phyloP scores from a whole-genome alignment of 2,113 vertebrate species.

The Azemiops feae region DNA sequence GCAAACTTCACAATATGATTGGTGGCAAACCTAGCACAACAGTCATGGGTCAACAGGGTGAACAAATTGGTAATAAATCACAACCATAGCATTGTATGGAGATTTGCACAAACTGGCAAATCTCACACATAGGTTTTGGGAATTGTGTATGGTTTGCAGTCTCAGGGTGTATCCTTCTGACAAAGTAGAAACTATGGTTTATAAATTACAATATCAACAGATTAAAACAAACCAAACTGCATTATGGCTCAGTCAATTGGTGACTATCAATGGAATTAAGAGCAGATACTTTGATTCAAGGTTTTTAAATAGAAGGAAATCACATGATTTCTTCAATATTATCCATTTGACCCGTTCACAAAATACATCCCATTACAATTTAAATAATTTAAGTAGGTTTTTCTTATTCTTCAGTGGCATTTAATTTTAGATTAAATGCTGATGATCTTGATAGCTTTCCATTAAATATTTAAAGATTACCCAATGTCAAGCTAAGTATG shows the following conservation, averaged over 20 bases:
- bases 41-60: too few species aligned
- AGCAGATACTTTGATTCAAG: background rate
- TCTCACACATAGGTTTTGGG: background rate
- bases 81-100: background rate
- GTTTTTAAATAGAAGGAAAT: background rate
- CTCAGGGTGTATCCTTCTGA: background rate
- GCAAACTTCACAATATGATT: too few species aligned
- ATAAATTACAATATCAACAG: background rate
- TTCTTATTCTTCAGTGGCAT: background rate
- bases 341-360: background rate
- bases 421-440: background rate
- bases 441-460: background rate
- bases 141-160: background rate
- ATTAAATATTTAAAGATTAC: background rate
- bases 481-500: background rate
- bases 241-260: background rate
- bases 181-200: background rate
- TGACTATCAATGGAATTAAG: background rate
- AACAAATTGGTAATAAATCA: background rate
- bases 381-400: background rate
- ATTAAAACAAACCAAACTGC: background rate
- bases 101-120: background rate
- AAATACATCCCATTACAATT: background rate
- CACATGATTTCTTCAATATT: background rate
- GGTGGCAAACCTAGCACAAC: too few species aligned